Conservation (phyloP, 2,113 vertebrate species). For the Hyla sarda region DNA sequence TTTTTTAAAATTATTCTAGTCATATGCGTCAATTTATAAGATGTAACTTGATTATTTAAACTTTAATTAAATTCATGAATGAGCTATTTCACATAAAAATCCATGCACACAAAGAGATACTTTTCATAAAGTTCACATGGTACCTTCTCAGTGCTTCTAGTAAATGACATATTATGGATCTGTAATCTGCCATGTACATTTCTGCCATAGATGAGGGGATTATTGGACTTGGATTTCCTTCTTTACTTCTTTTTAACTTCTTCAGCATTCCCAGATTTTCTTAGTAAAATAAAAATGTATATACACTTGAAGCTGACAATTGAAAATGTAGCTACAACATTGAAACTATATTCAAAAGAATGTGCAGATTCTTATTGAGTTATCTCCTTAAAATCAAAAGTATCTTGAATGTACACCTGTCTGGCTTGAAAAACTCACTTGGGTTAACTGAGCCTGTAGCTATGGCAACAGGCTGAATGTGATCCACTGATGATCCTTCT, state of each 20-base stretch:
- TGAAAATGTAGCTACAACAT: not conserved
- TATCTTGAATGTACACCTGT: not conserved
- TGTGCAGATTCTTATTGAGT: not conserved
- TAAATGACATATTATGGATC: too few relatives aligned
- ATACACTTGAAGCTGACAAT: not conserved
- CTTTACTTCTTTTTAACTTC: not conserved
- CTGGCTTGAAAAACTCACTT: slow-evolving; percentile 13
- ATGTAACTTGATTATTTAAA: too few relatives aligned
- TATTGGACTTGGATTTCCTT: too few relatives aligned
- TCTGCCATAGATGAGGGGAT: too few relatives aligned
- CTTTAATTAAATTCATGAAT: too few relatives aligned
- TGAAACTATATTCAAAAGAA: not conserved
- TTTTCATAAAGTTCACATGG: too few relatives aligned
- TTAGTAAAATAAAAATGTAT: not conserved
- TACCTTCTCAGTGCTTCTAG: too few relatives aligned
- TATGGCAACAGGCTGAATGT: slow-evolving; percentile 20
- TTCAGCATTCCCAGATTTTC: not conserved
- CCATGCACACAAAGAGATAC: too few relatives aligned
- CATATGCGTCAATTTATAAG: too few relatives aligned
- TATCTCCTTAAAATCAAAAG: slow-evolving; percentile 1
- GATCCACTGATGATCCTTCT: slow-evolving; percentile 16
- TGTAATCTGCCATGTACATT: too few relatives aligned
- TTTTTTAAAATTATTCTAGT: too few relatives aligned
- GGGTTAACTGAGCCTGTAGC: slow-evolving; percentile 20
- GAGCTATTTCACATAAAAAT: too few relatives aligned